Evolutionary conservation across 2,888 invertebrate genomes (phyloP).

Genomic region (Campoletis raptor): DNA sequence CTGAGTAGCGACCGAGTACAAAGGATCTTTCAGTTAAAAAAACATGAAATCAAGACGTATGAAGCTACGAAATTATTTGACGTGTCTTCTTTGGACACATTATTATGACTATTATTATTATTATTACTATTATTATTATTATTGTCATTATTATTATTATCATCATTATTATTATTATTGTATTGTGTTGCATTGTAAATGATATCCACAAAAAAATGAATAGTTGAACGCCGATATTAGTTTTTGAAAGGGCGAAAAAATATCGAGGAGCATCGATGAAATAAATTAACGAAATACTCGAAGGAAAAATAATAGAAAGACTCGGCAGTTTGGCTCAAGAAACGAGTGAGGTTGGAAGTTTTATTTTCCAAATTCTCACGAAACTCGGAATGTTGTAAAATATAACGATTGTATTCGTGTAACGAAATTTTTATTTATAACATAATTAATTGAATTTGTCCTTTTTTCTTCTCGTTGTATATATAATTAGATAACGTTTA

Average conservation of each 20-base stretch:
- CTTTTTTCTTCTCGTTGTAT: constrained; percentile 74
- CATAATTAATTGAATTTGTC: constrained; percentile 65
- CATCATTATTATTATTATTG: constrained; percentile 43
- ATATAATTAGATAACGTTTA: constrained; percentile 78
- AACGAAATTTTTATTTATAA: constrained; percentile 67
- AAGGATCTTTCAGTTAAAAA: constrained; percentile 76
- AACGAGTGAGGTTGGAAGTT: constrained; percentile 15
- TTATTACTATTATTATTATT: constrained; percentile 38
- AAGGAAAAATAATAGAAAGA: constrained; percentile 33
- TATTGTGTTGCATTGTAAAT: constrained; percentile 46
- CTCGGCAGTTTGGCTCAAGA: constrained; percentile 56
- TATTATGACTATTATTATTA: constrained; percentile 32
- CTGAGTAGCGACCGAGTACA: constrained; percentile 80
- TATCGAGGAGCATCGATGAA: constrained; percentile 37
- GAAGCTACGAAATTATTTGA: constrained; percentile 55
- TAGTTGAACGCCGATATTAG: constrained; percentile 28
- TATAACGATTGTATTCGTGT: constrained; percentile 53
- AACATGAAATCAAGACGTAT: constrained; percentile 60
- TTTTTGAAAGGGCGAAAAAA: constrained; percentile 29
- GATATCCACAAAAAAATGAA: constrained; percentile 39
- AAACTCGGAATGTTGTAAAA: constrained; percentile 60
- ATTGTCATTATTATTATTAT: constrained; percentile 42
- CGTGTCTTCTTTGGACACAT: constrained; percentile 47
- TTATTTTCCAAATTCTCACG: constrained; percentile 60
- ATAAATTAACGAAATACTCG: constrained; percentile 59